Base-by-base conservation (phyloP, 2,888 invertebrate genomes). In the Chaetogeoica ovagalla region DNA sequence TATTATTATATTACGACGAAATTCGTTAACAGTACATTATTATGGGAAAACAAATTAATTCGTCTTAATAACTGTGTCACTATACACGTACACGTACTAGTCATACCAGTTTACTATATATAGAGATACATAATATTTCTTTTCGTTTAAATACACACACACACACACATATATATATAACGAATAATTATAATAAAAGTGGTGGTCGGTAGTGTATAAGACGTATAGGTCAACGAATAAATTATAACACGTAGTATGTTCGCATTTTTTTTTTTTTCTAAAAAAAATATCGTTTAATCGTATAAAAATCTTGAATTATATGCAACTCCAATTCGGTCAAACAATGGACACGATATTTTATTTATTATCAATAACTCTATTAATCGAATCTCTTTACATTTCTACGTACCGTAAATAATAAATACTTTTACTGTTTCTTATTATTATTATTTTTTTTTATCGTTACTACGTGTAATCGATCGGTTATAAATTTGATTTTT, bases 171-270 rank as follows among this genome's bases (percentile, higher is more conserved):
- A n/a, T n/a, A n/a, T n/a, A 43, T 48, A 48, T 13, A 55, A 55
- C 19, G 55, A 8, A 37, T 19, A 39, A 57, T 70, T n/a, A 57
- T 21, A n/a, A 68, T 23, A 57, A 37, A 69, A 37, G n/a, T n/a
- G 37, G 37, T 19, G 9, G 48, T 2, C 11, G 11, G 11, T 11
- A 48, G 5, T 48, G 1, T 2, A 57, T 55, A 55, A 17, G 15
- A 23, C 60, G 43, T 62, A 39, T 30, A 52, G 62, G 72, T 73
- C 62, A 62, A 23, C 21, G 48, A 48, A 72, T 73, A 62, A 13
- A 62, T 73, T 62, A 52, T 15, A 52, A 62, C 48, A 48, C 21
- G 48, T 52, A 73, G 62, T 52, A 73, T 48, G 72, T 30, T 73
- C 48, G 7, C n/a, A 30, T n/a, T 73, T 15, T 17, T 2, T 30